Conservation (phyloP, 2,113 vertebrate genomes). For the Platanista minor region DNA sequence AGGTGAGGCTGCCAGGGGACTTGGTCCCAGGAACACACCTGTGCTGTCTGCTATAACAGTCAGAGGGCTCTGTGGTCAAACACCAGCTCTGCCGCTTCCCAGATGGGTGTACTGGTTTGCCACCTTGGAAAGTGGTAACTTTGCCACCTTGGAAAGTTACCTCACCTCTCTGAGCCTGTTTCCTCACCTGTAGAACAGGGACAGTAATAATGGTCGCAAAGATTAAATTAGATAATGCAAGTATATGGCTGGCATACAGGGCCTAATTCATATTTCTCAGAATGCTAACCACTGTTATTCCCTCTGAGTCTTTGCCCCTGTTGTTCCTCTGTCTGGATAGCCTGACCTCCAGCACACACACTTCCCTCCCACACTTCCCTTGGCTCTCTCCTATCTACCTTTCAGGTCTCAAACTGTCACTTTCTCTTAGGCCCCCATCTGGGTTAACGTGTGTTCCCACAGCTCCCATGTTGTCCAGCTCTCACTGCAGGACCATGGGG, state of each 20-base stretch:
- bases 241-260: too few species aligned
- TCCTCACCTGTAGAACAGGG: background rate
- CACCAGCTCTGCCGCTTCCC: background rate
- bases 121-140: background rate
- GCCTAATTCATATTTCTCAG: background rate
- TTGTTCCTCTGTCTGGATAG: background rate
- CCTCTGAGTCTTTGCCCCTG: background rate
- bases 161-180: background rate
- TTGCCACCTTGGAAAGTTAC: background rate
- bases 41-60: rapidly evolving
- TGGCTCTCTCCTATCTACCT: background rate
- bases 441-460: background rate
- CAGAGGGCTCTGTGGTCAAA: background rate
- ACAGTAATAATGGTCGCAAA: background rate
- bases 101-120: background rate
- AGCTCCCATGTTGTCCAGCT: background rate
- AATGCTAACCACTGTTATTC: background rate
- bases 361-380: too few species aligned
- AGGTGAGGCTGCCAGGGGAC: conserved; percentile 73
- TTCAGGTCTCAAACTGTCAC: background rate
- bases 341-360: background rate
- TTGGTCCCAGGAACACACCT: background rate
- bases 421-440: background rate
- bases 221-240: background rate
- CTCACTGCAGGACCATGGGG: too few species aligned